Percentiles rank a stretch among this genome's conserved stretches.
phyloP scores from a whole-genome alignment of 1,140 invertebrate species.

The Drosophila aff. region DNA sequence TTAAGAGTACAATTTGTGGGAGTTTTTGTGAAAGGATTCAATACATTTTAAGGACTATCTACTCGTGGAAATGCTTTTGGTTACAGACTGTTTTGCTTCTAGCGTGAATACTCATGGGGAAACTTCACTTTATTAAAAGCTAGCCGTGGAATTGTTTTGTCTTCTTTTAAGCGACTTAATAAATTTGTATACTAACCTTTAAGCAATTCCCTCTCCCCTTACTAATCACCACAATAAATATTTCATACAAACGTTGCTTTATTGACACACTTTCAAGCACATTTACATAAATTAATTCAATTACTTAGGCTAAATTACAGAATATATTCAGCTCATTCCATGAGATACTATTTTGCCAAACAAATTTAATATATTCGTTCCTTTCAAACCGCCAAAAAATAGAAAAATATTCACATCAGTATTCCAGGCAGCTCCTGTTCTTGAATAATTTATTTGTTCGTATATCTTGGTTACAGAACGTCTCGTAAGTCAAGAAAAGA shows the following conservation, averaged over 20 bases:
- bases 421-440: background rate
- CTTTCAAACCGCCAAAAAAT: background rate
- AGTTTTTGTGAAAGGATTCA: background rate
- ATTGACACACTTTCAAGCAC: constrained; percentile 64
- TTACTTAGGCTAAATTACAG: constrained; percentile 38
- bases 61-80: background rate
- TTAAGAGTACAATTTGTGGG: constrained; percentile 1
- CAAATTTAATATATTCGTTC: constrained; percentile 9
- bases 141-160: too few species aligned
- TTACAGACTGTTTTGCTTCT: background rate
- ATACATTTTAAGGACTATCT: constrained; percentile 1
- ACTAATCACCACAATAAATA: background rate
- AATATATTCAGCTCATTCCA: constrained; percentile 29
- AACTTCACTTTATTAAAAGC: background rate
- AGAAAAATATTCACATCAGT: background rate
- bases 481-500: background rate
- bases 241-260: constrained; percentile 37
- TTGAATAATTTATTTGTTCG: constrained; percentile 2
- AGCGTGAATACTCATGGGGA: background rate
- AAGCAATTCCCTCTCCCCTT: too few species aligned
- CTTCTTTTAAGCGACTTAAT: background rate
- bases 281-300: constrained; percentile 45
- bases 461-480: background rate
- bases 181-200: background rate
- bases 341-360: constrained; percentile 23